These are phyloP conservation scores for Philhelius pedissequus DNA, from an alignment of 2,888 invertebrate genomes.

Conservation along the genomic window DNA sequence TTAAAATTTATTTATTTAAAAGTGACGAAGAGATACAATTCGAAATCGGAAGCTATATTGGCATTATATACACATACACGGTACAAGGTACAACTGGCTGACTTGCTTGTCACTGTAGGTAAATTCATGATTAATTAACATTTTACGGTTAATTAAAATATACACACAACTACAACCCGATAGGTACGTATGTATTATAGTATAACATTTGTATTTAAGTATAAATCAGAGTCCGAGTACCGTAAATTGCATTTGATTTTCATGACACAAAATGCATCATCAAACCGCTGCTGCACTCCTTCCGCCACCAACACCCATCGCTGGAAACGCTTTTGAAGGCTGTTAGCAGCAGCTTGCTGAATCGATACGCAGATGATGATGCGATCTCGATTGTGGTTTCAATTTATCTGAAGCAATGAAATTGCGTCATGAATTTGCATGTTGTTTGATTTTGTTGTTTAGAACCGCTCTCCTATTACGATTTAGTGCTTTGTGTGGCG, in stretches of 20 bases:
- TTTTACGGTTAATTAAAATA: conserved; percentile 47
- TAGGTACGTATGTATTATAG: too few species aligned
- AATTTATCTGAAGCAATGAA: conserved; percentile 20
- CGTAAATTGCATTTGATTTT: conserved; percentile 5
- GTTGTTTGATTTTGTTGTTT: conserved; percentile 12
- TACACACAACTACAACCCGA: conserved; percentile 15
- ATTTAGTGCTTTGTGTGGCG: conserved; percentile 21
- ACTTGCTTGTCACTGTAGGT: background rate
- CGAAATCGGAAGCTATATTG: background rate
- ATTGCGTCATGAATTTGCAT: conserved; percentile 31
- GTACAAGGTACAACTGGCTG: background rate
- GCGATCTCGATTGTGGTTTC: conserved; percentile 22
- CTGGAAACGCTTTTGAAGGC: background rate
- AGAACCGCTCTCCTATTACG: background rate
- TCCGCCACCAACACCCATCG: too few species aligned
- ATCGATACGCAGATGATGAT: background rate
- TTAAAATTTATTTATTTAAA: background rate
- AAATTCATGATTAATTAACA: conserved; percentile 26
- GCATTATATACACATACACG: background rate
- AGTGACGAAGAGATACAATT: background rate
- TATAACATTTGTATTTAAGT: background rate
- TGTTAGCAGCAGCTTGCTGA: background rate
- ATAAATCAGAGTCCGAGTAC: background rate
- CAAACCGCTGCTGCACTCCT: background rate
- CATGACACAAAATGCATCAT: background rate